Evolutionary conservation across 2,888 invertebrate species (phyloP).

Genomic region (Odontocolon sp.): DNA sequence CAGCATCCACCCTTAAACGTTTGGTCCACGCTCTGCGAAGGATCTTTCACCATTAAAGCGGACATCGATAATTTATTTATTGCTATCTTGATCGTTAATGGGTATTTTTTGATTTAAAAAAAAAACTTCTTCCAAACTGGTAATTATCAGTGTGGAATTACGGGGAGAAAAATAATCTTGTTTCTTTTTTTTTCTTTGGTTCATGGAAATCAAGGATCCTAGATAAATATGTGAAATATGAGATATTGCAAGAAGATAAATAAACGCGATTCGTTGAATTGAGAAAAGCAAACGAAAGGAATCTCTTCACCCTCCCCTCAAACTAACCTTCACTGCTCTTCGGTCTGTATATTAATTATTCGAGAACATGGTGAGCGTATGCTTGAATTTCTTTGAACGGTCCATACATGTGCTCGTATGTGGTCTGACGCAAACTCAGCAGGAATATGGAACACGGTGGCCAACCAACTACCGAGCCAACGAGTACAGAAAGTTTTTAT

Average conservation of each 20-base stretch:
- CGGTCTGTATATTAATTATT: conserved; percentile 71
- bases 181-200: neutral
- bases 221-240: conserved; percentile 41
- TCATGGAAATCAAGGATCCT: conserved; percentile 28
- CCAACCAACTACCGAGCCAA: conserved; percentile 40
- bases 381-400: conserved; percentile 75
- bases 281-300: conserved; percentile 42
- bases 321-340: too few relatives aligned
- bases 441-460: neutral
- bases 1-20: conserved; percentile 50
- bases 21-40: conserved; percentile 23
- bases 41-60: conserved; percentile 17
- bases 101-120: conserved; percentile 10
- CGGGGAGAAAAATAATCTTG: neutral
- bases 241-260: conserved; percentile 32
- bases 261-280: conserved; percentile 31
- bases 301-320: neutral
- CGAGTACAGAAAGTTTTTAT: conserved; percentile 74
- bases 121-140: conserved; percentile 17
- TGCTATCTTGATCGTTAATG: conserved; percentile 45
- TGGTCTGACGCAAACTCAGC: conserved; percentile 69
- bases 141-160: neutral
- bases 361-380: conserved; percentile 66
- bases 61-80: conserved; percentile 58
- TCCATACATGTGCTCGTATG: conserved; percentile 42